Base-by-base conservation (phyloP, 2,888 invertebrate genomes). In the Portevinia maculata region DNA sequence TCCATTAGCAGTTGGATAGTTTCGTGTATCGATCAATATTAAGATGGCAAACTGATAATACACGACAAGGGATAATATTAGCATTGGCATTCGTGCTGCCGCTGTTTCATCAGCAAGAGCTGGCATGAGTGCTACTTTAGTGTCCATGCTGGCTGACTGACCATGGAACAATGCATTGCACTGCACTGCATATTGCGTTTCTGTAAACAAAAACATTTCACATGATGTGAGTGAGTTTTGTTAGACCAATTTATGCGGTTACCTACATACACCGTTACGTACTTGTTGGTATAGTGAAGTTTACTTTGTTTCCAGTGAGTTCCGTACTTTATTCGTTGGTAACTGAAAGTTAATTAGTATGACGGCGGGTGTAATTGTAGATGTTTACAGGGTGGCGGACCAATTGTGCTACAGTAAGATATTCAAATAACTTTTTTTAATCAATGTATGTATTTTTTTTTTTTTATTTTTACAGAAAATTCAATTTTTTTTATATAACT, bases 1-100 rank as follows among this genome's bases (percentile, higher is more conserved):
- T 83, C 71, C 83, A 78, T 83, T 83, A 83, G 81, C 75, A 71
- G 71, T 83, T 71, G 71, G 76, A 76, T 67, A 76, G 76, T 78
- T 78, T 83, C 83, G 67, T 83, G 83, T 83, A 83, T 83, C 83
- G 83, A 83, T 83, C 83, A 83, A 83, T 78, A 83, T 83, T 83
- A 83, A 83, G 76, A 83, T 83, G 83, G 83, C 76, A 67, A 78
- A 71, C 83, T 71, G 83, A 83, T 83, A 83, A 76, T 78, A 46
- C 83, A 41, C 60, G 76, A 83, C 83, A 83, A 71, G 83, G 78
- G 78, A 73, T 83, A 83, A 83, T 83, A 83, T 83, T 83, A 83
- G 83, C 76, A 83, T 83, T 83, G 83, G 78, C 67, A 83, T 78
- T 83, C 78, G 78, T 76, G 81, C 57, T 76, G 76, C 57, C 65